A percentile compares a stretch with the other conserved stretches of the same genome.
These are phyloP conservation scores for Chaetorhynchus papuensis DNA, from an alignment of 2,113 vertebrate species.

Conservation along the genomic window DNA sequence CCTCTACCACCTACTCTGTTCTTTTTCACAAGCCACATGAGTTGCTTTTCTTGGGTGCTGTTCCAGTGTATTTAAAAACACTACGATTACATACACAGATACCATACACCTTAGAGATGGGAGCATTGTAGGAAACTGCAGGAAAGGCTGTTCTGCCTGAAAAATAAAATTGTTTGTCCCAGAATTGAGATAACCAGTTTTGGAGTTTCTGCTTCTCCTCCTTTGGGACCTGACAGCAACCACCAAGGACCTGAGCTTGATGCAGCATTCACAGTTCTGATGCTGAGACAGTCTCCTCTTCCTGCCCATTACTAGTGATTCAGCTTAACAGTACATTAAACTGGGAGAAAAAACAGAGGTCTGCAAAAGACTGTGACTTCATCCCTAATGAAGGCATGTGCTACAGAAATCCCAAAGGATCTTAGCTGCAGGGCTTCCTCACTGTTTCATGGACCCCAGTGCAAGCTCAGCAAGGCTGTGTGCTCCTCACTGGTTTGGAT, in stretches of 20 bases:
- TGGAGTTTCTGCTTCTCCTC: not conserved
- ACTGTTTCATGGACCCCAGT: not conserved
- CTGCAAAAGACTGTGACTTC: not conserved
- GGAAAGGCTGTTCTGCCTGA: not conserved
- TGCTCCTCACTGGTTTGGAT: not conserved
- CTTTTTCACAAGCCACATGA: not conserved
- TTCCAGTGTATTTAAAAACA: not conserved
- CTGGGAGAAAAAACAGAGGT: not conserved
- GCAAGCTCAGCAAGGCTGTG: not conserved
- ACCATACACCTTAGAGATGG: not conserved
- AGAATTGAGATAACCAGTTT: not conserved
- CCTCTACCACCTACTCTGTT: not conserved
- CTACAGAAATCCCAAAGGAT: not conserved
- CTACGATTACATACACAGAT: not conserved
- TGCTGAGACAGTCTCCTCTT: not conserved
- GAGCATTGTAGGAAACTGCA: not conserved
- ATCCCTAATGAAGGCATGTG: not conserved
- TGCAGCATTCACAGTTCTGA: not conserved
- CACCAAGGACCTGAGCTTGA: not conserved
- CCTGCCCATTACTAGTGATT: not conserved
- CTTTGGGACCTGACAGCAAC: not conserved
- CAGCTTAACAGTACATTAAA: not conserved
- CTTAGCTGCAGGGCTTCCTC: not conserved
- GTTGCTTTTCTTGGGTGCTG: not conserved
- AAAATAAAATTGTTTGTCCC: not conserved